Conservation (phyloP, 1,140 invertebrate genomes). For the Drosophila oshimai region DNA sequence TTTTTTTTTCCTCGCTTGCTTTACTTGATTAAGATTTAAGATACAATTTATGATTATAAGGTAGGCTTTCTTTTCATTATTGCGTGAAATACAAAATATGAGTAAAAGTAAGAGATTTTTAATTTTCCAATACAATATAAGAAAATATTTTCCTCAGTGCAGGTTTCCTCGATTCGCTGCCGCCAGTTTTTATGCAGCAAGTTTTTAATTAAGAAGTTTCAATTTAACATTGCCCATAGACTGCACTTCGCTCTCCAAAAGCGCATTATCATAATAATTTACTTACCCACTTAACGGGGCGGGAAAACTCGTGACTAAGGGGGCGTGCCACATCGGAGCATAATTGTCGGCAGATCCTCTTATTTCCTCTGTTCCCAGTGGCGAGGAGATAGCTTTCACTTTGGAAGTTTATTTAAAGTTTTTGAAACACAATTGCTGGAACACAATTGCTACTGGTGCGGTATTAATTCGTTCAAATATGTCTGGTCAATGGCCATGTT, state of each 20-base stretch:
- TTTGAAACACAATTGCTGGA: background rate
- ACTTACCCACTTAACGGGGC: slow-evolving; percentile 59
- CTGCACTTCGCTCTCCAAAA: slow-evolving; percentile 13
- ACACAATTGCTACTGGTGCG: background rate
- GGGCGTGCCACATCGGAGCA: background rate
- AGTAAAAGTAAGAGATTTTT: no score
- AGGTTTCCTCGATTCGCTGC: slow-evolving; percentile 17
- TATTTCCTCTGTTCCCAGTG: background rate
- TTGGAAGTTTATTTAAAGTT: background rate
- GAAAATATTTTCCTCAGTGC: background rate
- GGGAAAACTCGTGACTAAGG: no score
- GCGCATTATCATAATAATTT: slow-evolving; percentile 72
- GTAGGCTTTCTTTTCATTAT: background rate
- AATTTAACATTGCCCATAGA: slow-evolving; percentile 56
- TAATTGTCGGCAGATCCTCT: background rate
- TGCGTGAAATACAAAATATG: no score
- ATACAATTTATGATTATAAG: no score
- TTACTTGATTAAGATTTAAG: no score
- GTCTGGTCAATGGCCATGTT: background rate
- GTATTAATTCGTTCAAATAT: background rate
- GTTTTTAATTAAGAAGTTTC: slow-evolving; percentile 80
- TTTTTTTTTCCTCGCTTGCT: no score
- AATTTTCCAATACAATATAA: background rate
- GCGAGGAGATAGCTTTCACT: slow-evolving; percentile 20
- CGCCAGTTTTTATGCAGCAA: slow-evolving; percentile 52